Conservation (phyloP, 2,113 vertebrate species). For the Clarias gariepinus region DNA sequence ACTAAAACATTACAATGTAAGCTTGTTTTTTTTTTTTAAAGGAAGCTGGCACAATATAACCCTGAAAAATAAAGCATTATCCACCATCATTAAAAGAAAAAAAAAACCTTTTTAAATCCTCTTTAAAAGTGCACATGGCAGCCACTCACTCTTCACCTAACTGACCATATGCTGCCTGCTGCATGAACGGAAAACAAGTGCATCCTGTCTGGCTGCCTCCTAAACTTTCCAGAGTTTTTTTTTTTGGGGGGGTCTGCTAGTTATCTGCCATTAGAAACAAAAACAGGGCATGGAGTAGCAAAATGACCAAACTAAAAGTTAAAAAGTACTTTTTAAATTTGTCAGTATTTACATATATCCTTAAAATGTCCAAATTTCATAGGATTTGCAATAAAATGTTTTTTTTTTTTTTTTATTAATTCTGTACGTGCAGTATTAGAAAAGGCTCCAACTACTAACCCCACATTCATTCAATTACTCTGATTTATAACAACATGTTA, state of each 20-base stretch:
- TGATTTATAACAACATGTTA: not conserved
- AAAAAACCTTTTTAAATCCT: not conserved
- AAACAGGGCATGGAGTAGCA: conserved; percentile 18
- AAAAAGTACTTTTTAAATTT: not conserved
- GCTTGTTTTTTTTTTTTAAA: not conserved
- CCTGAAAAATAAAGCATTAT: not conserved
- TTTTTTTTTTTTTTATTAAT: not conserved
- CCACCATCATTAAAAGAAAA: not conserved
- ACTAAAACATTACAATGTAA: not conserved
- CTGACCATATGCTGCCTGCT: conserved; percentile 7
- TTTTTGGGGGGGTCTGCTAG: not conserved
- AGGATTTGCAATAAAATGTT: not conserved
- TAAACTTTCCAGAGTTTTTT: conserved; percentile 29
- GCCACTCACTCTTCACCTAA: conserved; percentile 23
- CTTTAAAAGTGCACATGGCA: not conserved
- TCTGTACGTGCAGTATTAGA: not conserved
- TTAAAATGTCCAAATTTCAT: not conserved
- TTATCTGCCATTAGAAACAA: conserved; percentile 27
- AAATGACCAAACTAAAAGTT: conserved; percentile 8
- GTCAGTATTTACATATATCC: not conserved
- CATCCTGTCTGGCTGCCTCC: conserved; percentile 28
- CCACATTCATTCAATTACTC: not conserved
- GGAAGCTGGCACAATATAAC: not conserved
- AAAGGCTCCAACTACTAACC: not conserved
- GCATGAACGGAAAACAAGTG: conserved; percentile 39